Conservation (phyloP, 37 sponge, comb jelly and placozoan genomes). For the Dysidea cf. avara region DNA sequence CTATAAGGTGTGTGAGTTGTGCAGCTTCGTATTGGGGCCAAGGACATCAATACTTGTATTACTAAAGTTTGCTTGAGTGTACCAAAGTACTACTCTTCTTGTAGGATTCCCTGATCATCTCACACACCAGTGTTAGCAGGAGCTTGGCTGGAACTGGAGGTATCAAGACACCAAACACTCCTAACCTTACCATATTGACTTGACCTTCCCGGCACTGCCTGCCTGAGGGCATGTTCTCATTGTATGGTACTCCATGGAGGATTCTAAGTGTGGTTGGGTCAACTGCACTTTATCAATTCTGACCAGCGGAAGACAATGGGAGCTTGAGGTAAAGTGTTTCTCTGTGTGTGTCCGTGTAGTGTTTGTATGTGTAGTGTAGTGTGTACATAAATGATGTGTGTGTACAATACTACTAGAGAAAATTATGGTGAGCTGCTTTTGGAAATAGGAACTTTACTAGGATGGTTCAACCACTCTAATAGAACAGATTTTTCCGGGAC, state of each 20-base stretch:
- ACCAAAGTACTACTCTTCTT: too few species aligned
- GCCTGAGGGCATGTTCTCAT: slow-evolving; percentile 86
- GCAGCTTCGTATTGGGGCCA: neutral
- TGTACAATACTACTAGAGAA: too few species aligned
- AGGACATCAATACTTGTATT: too few species aligned
- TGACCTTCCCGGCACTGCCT: slow-evolving; percentile 27
- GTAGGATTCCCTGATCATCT: slow-evolving; percentile 64
- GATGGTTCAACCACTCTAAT: too few species aligned
- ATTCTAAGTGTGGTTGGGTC: slow-evolving; percentile 71
- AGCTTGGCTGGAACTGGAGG: slow-evolving; percentile 59
- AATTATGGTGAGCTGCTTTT: too few species aligned
- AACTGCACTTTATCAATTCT: slow-evolving; percentile 61
- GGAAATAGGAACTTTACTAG: too few species aligned
- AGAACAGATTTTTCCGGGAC: too few species aligned
- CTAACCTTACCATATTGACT: slow-evolving; percentile 71
- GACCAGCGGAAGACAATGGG: slow-evolving; percentile 76
- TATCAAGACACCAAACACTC: slow-evolving; percentile 76
- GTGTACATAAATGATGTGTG: too few species aligned
- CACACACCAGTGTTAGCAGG: slow-evolving; percentile 61
- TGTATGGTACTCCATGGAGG: slow-evolving; percentile 85
- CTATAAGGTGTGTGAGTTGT: too few species aligned
- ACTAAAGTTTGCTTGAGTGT: too few species aligned
- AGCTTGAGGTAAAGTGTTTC: slow-evolving; percentile 50
- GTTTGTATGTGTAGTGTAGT: slow-evolving; percentile 5
- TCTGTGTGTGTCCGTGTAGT: neutral